phyloP scores from a whole-genome alignment of 2,113 vertebrate genomes.

The Lagopus muta region DNA sequence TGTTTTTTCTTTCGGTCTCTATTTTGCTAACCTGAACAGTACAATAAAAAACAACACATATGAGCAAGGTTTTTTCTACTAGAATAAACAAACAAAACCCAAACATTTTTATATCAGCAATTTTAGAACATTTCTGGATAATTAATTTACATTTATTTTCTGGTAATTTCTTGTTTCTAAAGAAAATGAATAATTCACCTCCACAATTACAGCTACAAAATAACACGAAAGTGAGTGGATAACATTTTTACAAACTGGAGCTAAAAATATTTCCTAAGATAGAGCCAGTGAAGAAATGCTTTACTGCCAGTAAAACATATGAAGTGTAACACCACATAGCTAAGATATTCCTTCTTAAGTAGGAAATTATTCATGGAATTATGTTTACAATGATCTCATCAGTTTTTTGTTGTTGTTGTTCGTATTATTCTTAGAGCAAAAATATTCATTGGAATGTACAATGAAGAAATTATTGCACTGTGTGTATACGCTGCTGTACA shows the following conservation, averaged over 20 bases:
- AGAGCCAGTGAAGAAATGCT: background rate
- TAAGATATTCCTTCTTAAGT: background rate
- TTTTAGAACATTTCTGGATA: background rate
- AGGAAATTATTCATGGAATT: background rate
- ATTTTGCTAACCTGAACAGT: background rate
- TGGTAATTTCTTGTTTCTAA: background rate
- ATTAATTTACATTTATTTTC: background rate
- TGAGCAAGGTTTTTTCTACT: background rate
- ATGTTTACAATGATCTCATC: background rate
- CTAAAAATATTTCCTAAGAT: background rate
- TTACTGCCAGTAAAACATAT: background rate
- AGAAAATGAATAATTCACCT: background rate
- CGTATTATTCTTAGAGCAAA: rapidly evolving
- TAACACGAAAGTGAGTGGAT: background rate
- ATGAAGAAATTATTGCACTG: background rate
- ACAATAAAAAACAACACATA: background rate
- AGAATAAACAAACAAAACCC: no score
- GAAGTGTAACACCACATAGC: background rate
- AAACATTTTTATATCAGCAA: background rate
- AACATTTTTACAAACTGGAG: background rate
- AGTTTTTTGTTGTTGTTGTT: background rate
- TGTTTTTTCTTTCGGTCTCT: background rate
- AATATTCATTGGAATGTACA: background rate
- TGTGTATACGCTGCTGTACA: background rate
- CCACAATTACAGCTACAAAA: background rate